Conservation (phyloP, 2,113 vertebrate genomes). For the Ascaphus truei region DNA sequence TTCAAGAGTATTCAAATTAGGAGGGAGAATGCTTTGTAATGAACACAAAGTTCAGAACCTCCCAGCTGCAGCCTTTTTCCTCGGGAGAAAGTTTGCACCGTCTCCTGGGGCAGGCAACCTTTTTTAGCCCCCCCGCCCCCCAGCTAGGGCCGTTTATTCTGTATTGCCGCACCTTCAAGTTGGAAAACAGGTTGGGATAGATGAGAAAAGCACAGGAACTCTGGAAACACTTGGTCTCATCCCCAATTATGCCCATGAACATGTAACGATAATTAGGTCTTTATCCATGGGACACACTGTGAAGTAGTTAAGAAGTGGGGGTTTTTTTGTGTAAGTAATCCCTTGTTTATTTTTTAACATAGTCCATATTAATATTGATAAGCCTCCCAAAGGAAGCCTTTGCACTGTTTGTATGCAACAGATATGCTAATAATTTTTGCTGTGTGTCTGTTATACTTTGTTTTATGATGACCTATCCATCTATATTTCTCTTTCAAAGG, state of each 20-base stretch:
- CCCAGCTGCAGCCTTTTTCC: neutral
- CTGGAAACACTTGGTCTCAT: neutral
- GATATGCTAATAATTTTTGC: neutral
- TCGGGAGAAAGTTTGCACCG: neutral
- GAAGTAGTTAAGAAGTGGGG: too few relatives aligned
- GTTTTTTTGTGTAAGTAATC: too few relatives aligned
- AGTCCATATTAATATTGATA: too few relatives aligned
- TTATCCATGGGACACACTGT: too few relatives aligned
- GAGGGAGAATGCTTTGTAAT: slow-evolving; percentile 13
- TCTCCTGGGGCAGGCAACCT: neutral
- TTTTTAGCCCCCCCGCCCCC: neutral
- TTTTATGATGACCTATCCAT: too few relatives aligned
- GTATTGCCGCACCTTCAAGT: too few relatives aligned
- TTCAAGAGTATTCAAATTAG: slow-evolving; percentile 16
- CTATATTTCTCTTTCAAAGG: neutral
- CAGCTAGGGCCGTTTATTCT: neutral
- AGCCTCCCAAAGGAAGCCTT: too few relatives aligned
- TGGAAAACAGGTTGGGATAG: too few relatives aligned
- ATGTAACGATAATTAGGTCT: too few relatives aligned
- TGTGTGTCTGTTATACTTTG: too few relatives aligned
- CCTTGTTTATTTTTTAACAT: too few relatives aligned
- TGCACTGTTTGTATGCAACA: too few relatives aligned
- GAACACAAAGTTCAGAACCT: neutral
- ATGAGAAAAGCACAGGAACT: neutral
- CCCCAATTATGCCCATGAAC: neutral